Evolutionary conservation across 2,888 invertebrate genomes (phyloP).

Genomic region (Leptopterna dolabrata): DNA sequence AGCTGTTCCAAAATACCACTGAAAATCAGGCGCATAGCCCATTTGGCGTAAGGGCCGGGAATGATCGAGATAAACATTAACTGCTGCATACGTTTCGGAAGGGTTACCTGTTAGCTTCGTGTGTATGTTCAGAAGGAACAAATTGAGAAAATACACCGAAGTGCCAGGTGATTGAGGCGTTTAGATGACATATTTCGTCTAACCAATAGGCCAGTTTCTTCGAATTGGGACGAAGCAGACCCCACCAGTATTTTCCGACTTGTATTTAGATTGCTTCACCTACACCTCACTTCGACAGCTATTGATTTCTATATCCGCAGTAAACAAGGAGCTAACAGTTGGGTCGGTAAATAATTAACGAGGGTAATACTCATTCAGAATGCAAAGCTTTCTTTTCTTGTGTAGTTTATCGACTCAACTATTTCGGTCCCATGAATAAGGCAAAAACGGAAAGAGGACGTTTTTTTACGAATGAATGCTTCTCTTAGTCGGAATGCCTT

Average conservation of each 20-base stretch:
- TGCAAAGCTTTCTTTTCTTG: background rate
- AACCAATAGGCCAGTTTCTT: no score
- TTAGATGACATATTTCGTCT: no score
- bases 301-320: background rate
- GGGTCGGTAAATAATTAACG: background rate
- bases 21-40: no score
- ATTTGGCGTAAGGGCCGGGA: no score
- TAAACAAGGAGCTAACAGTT: constrained; percentile 11
- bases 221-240: background rate
- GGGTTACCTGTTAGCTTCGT: no score
- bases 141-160: no score
- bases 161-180: no score
- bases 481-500: background rate
- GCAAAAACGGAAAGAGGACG: background rate
- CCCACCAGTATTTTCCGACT: background rate
- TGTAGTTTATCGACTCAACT: constrained; percentile 3
- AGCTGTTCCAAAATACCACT: no score
- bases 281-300: background rate
- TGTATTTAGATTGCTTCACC: background rate
- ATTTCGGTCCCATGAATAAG: background rate
- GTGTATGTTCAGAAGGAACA: no score
- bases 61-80: no score
- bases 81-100: no score
- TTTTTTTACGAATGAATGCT: background rate
- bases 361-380: background rate